Conservation (phyloP, 1,140 invertebrate species). For the Cherax destructor region DNA sequence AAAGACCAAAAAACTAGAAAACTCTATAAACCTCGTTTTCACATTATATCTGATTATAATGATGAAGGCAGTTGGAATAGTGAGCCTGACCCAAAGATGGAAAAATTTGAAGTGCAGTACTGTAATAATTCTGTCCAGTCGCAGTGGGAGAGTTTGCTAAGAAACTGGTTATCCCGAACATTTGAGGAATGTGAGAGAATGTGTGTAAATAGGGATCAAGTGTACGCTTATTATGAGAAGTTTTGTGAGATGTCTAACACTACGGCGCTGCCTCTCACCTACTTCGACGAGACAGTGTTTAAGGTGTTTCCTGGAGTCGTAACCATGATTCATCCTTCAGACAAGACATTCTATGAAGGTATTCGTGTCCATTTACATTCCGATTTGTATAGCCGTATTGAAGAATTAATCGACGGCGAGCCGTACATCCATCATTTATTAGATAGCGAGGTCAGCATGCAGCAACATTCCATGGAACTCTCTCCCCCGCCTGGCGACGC, state of each 20-base stretch:
- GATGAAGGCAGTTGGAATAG: slow-evolving; percentile 54
- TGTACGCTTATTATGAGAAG: slow-evolving; percentile 62
- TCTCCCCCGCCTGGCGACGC: slow-evolving; percentile 59
- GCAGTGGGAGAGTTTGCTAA: slow-evolving; percentile 29
- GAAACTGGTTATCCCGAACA: slow-evolving; percentile 33
- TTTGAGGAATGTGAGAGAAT: slow-evolving; percentile 45
- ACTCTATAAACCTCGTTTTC: slow-evolving; percentile 71
- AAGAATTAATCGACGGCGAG: slow-evolving; percentile 50
- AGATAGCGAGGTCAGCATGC: slow-evolving; percentile 9
- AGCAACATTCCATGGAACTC: slow-evolving; percentile 50
- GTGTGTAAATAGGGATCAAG: slow-evolving; percentile 68
- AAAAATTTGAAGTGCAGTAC: slow-evolving; percentile 43
- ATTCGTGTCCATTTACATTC: slow-evolving; percentile 57
- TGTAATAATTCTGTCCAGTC: slow-evolving; percentile 21
- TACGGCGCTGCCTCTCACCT: slow-evolving; percentile 45
- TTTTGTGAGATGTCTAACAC: slow-evolving; percentile 26
- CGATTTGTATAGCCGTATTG: slow-evolving; percentile 54
- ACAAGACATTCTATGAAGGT: slow-evolving; percentile 63
- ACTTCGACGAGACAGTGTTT: slow-evolving; percentile 59
- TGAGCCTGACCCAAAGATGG: slow-evolving; percentile 40
- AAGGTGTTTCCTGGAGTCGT: slow-evolving; percentile 49
- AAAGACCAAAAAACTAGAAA: slow-evolving; percentile 59
- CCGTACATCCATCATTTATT: neutral
- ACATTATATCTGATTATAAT: slow-evolving; percentile 52
- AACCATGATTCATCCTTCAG: slow-evolving; percentile 53